A percentile compares a stretch with the other conserved stretches of the same genome.
Conservation (phyloP, 1,140 invertebrate genomes). For the Teleogryllus occipitalis region DNA sequence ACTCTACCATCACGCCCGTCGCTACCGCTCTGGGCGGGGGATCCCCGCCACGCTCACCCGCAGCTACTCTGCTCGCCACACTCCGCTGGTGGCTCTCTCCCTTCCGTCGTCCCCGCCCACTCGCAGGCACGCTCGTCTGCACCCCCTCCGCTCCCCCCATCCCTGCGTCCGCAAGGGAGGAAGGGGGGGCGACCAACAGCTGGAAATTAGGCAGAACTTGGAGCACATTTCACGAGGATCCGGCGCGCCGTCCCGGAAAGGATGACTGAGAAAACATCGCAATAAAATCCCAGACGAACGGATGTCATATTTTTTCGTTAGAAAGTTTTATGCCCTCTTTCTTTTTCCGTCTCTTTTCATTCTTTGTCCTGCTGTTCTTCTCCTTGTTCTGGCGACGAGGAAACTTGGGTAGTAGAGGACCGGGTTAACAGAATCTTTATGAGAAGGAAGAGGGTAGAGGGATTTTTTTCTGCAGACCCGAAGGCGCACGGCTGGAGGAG, state of each 20-base stretch:
- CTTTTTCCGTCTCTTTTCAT: neutral
- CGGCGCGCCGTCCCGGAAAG: neutral
- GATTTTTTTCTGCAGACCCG: neutral
- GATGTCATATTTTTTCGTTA: conserved; percentile 5
- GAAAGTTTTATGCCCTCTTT: neutral
- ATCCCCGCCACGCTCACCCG: no score
- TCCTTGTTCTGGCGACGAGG: neutral
- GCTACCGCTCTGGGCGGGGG: no score
- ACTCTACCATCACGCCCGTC: no score
- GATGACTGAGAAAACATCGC: conserved; percentile 3
- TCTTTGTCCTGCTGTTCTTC: neutral
- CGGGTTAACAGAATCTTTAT: neutral
- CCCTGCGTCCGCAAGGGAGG: neutral
- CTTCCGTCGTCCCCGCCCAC: no score
- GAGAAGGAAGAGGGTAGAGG: neutral
- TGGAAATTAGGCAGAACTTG: conserved; percentile 4
- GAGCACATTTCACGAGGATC: neutral
- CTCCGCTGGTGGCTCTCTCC: no score
- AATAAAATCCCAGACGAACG: neutral
- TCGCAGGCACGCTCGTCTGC: no score
- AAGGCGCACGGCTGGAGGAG: neutral
- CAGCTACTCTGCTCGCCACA: no score
- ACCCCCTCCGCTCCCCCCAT: no score
- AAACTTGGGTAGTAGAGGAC: conserved; percentile 3
- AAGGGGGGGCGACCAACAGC: neutral